Percentiles rank a stretch among this genome's conserved stretches.
phyloP scores from a whole-genome alignment of 1,140 invertebrate genomes.

The Drosophila chauvacae region DNA sequence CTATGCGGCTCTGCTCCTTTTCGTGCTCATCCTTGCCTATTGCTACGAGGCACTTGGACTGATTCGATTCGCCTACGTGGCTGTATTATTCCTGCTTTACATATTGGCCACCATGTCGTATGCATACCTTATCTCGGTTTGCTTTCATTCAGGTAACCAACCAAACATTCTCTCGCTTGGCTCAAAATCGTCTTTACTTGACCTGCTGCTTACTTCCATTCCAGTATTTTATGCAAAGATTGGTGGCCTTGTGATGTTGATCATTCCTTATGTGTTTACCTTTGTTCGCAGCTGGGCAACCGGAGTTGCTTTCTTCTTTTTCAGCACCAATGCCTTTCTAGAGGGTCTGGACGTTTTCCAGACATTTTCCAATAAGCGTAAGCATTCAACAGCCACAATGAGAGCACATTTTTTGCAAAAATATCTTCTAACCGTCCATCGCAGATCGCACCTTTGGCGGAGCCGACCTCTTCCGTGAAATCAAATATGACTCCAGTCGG shows the following conservation, averaged over 20 bases:
- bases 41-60: conserved; percentile 49
- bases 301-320: conserved; percentile 44
- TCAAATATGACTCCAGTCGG: conserved; percentile 62
- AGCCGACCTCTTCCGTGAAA: conserved; percentile 51
- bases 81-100: conserved; percentile 67
- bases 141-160: conserved; percentile 78
- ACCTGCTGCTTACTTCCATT: background rate
- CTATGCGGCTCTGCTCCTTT: conserved; percentile 46
- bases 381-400: background rate
- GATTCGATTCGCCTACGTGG: conserved; percentile 44
- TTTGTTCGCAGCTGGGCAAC: conserved; percentile 61
- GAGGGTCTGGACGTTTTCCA: conserved; percentile 72
- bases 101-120: conserved; percentile 73
- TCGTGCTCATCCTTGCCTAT: conserved; percentile 44
- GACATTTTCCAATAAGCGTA: conserved; percentile 79
- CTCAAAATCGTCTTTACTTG: background rate
- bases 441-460: conserved; percentile 59
- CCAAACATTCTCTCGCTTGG: background rate
- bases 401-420: no score
- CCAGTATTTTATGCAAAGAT: conserved; percentile 82
- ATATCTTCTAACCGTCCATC: background rate
- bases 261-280: conserved; percentile 73
- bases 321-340: conserved; percentile 66
- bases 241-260: conserved; percentile 67
- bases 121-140: conserved; percentile 78